Conservation (phyloP, 2,888 invertebrate genomes). For the Nasonovia ribisnigri region DNA sequence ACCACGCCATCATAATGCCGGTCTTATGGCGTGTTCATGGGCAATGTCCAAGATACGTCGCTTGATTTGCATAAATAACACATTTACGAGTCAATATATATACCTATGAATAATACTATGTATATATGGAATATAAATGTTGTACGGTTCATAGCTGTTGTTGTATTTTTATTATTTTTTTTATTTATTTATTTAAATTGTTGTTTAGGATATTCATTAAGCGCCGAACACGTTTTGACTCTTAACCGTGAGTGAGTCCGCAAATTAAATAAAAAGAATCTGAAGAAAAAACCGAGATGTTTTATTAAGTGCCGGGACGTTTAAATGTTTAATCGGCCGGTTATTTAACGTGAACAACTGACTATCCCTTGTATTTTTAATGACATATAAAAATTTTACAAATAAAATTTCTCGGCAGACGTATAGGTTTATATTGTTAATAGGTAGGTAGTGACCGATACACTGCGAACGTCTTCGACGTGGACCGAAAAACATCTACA, state of each 20-base stretch:
- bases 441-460: background rate
- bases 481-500: background rate
- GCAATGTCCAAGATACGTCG: slow-evolving; percentile 52
- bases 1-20: background rate
- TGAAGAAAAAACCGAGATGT: slow-evolving; percentile 22
- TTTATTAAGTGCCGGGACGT: slow-evolving; percentile 39
- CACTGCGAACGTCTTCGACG: background rate
- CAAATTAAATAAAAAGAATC: slow-evolving; percentile 55
- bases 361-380: slow-evolving; percentile 42
- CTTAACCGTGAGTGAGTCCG: slow-evolving; percentile 44
- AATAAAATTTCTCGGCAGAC: slow-evolving; percentile 14
- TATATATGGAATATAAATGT: background rate
- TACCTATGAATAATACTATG: background rate
- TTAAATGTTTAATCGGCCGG: slow-evolving; percentile 15
- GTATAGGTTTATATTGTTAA: background rate
- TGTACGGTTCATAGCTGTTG: slow-evolving; percentile 26
- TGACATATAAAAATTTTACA: slow-evolving; percentile 14
- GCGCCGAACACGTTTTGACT: slow-evolving; percentile 63
- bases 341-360: slow-evolving; percentile 28
- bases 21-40: slow-evolving; percentile 43
- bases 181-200: slow-evolving; percentile 59
- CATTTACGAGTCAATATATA: slow-evolving; percentile 64
- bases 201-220: slow-evolving; percentile 56
- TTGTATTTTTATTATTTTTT: slow-evolving; percentile 27
- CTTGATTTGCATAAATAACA: slow-evolving; percentile 63